These are phyloP conservation scores for Aphaenogaster ashmeadi DNA, from an alignment of 1,140 invertebrate genomes.

Conservation along the genomic window DNA sequence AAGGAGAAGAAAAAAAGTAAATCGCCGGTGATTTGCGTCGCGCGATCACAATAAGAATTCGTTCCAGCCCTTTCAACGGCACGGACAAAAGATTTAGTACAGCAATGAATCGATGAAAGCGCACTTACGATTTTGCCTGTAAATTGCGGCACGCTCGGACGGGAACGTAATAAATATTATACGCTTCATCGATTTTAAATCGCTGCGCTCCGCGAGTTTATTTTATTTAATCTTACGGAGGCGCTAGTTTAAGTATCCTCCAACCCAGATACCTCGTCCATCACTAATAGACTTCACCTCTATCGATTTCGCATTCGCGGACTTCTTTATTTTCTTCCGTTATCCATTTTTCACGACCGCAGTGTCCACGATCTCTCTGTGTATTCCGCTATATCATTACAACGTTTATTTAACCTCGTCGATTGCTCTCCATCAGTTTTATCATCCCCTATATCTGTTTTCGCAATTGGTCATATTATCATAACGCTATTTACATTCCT, in stretches of 20 bases:
- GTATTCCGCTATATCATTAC: slow-evolving; percentile 13
- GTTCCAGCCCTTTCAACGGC: slow-evolving; percentile 28
- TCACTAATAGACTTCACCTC: slow-evolving; percentile 32
- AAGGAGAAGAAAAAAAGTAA: slow-evolving; percentile 1
- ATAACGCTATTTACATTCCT: slow-evolving; percentile 26
- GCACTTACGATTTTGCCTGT: slow-evolving; percentile 62
- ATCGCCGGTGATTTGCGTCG: slow-evolving; percentile 44
- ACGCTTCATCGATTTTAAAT: slow-evolving; percentile 33
- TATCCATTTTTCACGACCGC: neutral
- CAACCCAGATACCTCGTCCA: slow-evolving; percentile 10
- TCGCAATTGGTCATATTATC: neutral
- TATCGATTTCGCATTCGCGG: slow-evolving; percentile 54
- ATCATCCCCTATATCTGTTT: neutral
- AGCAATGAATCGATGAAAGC: slow-evolving; percentile 35
- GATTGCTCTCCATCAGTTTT: neutral
- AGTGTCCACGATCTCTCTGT: slow-evolving; percentile 20
- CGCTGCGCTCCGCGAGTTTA: slow-evolving; percentile 9
- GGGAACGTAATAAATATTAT: slow-evolving; percentile 20
- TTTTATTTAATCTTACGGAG: slow-evolving; percentile 28
- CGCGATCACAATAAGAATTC: slow-evolving; percentile 56
- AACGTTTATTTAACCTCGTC: neutral
- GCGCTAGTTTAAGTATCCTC: slow-evolving; percentile 9
- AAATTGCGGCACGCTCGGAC: slow-evolving; percentile 24
- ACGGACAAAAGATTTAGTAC: slow-evolving; percentile 43
- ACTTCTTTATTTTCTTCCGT: slow-evolving; percentile 33